Evolutionary conservation across 2,113 vertebrate genomes (phyloP).

Genomic region (Phoxinus phoxinus): DNA sequence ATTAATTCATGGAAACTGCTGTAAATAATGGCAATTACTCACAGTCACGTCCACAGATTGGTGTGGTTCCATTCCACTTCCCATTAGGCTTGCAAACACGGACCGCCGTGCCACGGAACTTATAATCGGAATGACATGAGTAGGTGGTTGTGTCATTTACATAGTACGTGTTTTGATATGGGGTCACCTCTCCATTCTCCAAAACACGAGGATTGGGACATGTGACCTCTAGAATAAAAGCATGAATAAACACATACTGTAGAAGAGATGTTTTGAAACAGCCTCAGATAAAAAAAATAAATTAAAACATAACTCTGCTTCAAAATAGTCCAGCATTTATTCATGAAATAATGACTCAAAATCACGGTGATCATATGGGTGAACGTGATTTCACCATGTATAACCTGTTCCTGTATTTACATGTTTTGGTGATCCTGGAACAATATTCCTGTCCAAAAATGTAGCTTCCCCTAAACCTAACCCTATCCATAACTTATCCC

Average conservation of each 20-base stretch:
- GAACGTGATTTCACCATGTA: too few relatives aligned
- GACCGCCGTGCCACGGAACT: conserved; percentile 71
- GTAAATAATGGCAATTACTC: conserved; percentile 41
- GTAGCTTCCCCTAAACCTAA: too few relatives aligned
- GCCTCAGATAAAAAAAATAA: too few relatives aligned
- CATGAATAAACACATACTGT: neutral
- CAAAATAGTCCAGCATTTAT: neutral
- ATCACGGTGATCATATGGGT: too few relatives aligned
- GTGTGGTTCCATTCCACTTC: conserved; percentile 81
- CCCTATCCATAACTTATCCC: too few relatives aligned
- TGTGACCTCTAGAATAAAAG: conserved; percentile 39
- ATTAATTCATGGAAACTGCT: neutral
- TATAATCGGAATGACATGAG: conserved; percentile 79
- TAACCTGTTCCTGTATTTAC: too few relatives aligned
- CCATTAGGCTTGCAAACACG: conserved; percentile 78
- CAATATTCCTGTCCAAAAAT: too few relatives aligned
- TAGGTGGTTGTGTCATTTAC: conserved; percentile 73
- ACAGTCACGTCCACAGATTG: conserved; percentile 82
- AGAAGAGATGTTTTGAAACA: neutral
- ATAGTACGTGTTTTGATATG: conserved; percentile 71
- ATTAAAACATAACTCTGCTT: too few relatives aligned
- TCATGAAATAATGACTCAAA: neutral
- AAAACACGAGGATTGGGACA: conserved; percentile 64
- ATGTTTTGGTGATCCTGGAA: too few relatives aligned
- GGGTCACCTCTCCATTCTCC: conserved; percentile 69